Evolutionary conservation across 2,797 vertebrate species (phyloP).

Genomic region (Balearica regulorum): DNA sequence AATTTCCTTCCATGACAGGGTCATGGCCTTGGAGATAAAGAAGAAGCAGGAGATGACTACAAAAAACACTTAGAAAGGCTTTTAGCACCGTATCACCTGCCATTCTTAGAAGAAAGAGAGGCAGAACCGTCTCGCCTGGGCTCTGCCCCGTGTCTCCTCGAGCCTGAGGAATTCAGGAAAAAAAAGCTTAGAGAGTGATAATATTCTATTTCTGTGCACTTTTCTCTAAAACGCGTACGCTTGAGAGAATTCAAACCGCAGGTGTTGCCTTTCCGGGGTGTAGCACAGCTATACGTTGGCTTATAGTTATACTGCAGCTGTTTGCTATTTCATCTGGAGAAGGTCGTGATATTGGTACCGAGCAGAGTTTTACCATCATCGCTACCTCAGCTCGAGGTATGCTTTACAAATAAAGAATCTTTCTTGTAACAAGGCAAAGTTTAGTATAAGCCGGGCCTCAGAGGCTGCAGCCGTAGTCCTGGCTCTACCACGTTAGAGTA

Average conservation of each 20-base stretch:
- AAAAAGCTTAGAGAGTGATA: not conserved
- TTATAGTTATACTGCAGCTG: fast-evolving
- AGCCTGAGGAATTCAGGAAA: not conserved
- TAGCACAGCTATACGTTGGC: fast-evolving
- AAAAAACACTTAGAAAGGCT: not conserved
- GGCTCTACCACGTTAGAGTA: not conserved
- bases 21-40: not conserved
- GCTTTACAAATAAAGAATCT: not conserved
- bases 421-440: not conserved
- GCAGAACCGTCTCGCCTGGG: not conserved
- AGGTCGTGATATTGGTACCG: not conserved
- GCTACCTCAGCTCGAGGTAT: not conserved
- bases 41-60: not conserved
- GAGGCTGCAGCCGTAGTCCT: too few species aligned
- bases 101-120: not conserved
- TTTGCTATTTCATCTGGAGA: not conserved
- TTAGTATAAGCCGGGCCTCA: not conserved
- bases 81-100: not conserved
- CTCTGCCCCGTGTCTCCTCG: not conserved
- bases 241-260: not conserved
- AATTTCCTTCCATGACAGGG: not conserved
- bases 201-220: not conserved
- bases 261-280: not conserved
- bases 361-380: too few species aligned
- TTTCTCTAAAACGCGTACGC: not conserved